phyloP scores from a whole-genome alignment of 2,797 vertebrate genomes.

The Epinephelus awoara region DNA sequence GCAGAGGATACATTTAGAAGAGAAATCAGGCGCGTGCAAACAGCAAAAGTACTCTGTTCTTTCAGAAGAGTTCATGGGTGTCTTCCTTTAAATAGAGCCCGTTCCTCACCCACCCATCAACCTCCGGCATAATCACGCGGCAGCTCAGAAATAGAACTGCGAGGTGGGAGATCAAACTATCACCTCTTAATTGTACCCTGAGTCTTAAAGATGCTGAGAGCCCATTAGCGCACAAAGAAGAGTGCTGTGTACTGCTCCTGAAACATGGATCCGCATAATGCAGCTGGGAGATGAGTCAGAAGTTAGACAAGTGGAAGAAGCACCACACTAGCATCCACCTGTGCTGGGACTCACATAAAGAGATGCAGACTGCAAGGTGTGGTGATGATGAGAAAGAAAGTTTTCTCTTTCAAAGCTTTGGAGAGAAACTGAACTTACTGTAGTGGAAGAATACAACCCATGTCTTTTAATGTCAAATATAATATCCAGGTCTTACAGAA shows the following conservation, averaged over 20 bases:
- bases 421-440: conserved; percentile 12
- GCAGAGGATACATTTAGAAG: conserved; percentile 12
- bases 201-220: conserved; percentile 84
- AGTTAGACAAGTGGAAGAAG: conserved; percentile 77
- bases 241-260: conserved; percentile 72
- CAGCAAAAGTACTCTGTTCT: conserved; percentile 54
- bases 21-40: conserved; percentile 52
- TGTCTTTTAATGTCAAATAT: too few relatives aligned
- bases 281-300: conserved; percentile 82
- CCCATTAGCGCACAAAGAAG: conserved; percentile 82
- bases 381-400: conserved; percentile 57
- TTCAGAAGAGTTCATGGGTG: conserved; percentile 61
- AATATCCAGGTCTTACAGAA: neutral
- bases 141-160: conserved; percentile 83
- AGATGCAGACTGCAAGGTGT: conserved; percentile 58
- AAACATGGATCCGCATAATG: conserved; percentile 77
- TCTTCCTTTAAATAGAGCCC: conserved; percentile 79
- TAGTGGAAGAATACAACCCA: neutral
- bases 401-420: conserved; percentile 54
- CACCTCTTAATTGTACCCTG: conserved; percentile 86
- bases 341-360: conserved; percentile 60
- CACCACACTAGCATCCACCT: conserved; percentile 75
- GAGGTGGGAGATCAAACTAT: conserved; percentile 86
- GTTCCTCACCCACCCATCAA: conserved; percentile 75
- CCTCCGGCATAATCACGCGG: conserved; percentile 79